Base-by-base conservation (phyloP, 2,113 vertebrate species). In the Piliocolobus tephrosceles region DNA sequence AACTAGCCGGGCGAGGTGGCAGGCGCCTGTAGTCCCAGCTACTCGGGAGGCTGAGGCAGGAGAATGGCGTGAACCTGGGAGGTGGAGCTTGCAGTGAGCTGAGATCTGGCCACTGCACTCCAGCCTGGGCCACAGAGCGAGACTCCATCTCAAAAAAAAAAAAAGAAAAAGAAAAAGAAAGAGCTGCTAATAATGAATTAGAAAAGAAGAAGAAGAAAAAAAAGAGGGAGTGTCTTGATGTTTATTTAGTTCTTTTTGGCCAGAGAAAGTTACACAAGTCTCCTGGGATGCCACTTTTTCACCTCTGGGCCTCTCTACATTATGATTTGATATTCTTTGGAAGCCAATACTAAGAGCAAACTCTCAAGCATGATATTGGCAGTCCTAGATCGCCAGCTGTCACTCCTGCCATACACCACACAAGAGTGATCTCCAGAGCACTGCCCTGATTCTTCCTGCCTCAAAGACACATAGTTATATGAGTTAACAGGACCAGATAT, bases 361-460 rank as follows among this genome's bases (percentile, higher is more conserved):
- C 11, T 27, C 35, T 38, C 68, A 10, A 35, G 30, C 81, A 23
- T 47, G 45, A 14, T 72, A 30, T 0, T 35, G 58, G 55, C 40
- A 40, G 17, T 30, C 52, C 57, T 6, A 27, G 14, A 70, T 35
- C 10, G 14, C 86, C 22, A 38, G n/a, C 14, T 30, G n/a, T 45
- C 10, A 6, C 7, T 27, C 35, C 57, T 52, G 22, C 22, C 35
- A 3, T 1, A 64, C 11, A 20, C 25, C 45, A 6, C 22, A 32
- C 50, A 5, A 4, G 2, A 17, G 20, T 4, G 6, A 4, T 17
- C 78, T 57, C 72, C 32, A 35, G 0, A 14, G 3, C 22, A 2
- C 11, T 23, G 13, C 22, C 8, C 2, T 25, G 32, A 1, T 72
- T 73, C 47, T 52, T 50, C 17, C 13, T 0, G 13, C n/a, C 82